Evolutionary conservation across 1,140 invertebrate genomes (phyloP).

Genomic region (Batillaria attramentaria): DNA sequence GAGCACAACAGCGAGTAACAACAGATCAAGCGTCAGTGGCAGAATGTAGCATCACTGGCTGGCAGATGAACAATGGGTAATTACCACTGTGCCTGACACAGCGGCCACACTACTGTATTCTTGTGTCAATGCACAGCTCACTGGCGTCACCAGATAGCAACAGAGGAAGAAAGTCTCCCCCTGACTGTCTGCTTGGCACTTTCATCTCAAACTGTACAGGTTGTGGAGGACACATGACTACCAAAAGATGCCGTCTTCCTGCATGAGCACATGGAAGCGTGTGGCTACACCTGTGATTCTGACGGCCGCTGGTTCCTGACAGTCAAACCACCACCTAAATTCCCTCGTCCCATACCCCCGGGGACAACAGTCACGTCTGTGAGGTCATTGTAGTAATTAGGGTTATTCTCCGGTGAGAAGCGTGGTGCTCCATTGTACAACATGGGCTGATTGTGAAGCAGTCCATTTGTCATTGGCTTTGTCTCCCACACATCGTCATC

Average conservation of each 20-base stretch:
- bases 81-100: no score
- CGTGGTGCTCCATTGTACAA: background rate
- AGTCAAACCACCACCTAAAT: background rate
- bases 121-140: no score
- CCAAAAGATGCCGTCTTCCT: background rate
- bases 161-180: no score
- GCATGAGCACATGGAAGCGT: background rate
- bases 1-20: no score
- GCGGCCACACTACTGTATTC: background rate
- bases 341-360: background rate
- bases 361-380: background rate
- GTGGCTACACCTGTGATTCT: constrained; percentile 21
- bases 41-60: no score
- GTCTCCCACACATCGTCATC: constrained; percentile 38
- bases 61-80: no score
- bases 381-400: constrained; percentile 31
- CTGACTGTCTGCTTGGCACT: background rate
- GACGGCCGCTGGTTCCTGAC: constrained; percentile 22
- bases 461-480: constrained; percentile 7
- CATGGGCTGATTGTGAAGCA: background rate
- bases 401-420: background rate
- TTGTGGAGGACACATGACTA: no score
- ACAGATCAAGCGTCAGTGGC: no score
- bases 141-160: no score
- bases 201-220: background rate